Base-by-base conservation (phyloP, 2,888 invertebrate species). In the Nymphalis polychloros region DNA sequence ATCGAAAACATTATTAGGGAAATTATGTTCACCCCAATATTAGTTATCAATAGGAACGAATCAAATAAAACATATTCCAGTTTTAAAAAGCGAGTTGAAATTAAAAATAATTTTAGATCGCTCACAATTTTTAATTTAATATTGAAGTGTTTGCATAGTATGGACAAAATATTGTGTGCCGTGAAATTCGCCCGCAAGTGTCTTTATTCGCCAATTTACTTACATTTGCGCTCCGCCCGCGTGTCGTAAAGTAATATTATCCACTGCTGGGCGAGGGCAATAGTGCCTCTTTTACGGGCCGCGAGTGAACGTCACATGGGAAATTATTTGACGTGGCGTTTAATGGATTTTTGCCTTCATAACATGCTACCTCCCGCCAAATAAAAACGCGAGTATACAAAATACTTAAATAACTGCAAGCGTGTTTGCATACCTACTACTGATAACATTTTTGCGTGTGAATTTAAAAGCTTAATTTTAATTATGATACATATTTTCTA, bases 341-440 rank as follows among this genome's bases (percentile, higher is more conserved):
- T 92, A 92, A 92, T 92, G 92, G 92, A 92, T 92, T 92, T 90
- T 90, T 89, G 91, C 91, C 90, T 89, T 90, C 92, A 91, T 91
- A 91, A 91, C 91, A 90, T 87, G 90, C 89, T 86, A 90, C 87
- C 87, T 87, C 85, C 87, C 81, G 83, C 83, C 86, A 84, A 92
- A 90, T 90, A 90, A 90, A 89, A 89, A 88, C 84, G 84, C 80
- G 80, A 80, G 77, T 78, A 80, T 78, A 75, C 76, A 78, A 78
- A 78, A 75, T 78, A 75, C 73, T 76, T 76, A 73, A 75, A 75
- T 75, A 73, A 73, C 71, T 71, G 73, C 66, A 52, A 60, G 47
- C 46, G 35, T 48, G 71, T 55, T 55, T 63, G 70, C 68, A 57
- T 65, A 71, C 27, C 27, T 31, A 31, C 27, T 31, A 31, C 64